These are phyloP conservation scores for Prionailurus bengalensis DNA, from an alignment of 2,113 vertebrate genomes.

Conservation along the genomic window DNA sequence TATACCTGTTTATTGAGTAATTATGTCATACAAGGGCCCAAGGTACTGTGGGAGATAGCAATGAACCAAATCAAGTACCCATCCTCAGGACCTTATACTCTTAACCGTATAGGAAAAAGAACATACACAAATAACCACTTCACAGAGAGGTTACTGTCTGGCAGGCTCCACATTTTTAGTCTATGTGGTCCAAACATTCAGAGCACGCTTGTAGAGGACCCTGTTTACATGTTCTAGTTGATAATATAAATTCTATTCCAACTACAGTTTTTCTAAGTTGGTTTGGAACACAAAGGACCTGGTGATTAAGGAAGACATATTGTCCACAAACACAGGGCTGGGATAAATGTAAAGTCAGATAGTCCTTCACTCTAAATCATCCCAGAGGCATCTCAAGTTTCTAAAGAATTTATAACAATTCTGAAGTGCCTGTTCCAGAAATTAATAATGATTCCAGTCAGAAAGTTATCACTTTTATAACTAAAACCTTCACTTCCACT, in stretches of 20 bases:
- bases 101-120: not conserved
- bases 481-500: not conserved
- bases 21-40: not conserved
- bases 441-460: constrained; percentile 20
- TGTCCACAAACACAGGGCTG: not conserved
- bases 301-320: not conserved
- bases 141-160: not conserved
- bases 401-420: constrained; percentile 33
- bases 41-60: not conserved
- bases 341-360: not conserved
- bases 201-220: not conserved
- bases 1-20: not conserved
- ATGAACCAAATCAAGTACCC: constrained; percentile 1
- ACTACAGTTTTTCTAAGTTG: not conserved
- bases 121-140: not conserved
- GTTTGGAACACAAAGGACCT: not conserved
- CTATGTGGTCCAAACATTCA: not conserved
- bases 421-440: constrained; percentile 6
- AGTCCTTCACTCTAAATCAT: constrained; percentile 32
- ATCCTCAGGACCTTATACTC: not conserved
- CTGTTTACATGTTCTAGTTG: not conserved
- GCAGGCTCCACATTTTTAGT: not conserved
- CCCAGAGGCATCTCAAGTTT: not conserved
- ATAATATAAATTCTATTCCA: constrained; percentile 46
- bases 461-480: constrained; percentile 56